Conservation (phyloP, 2,113 vertebrate genomes). For the Tylochromis polylepis region DNA sequence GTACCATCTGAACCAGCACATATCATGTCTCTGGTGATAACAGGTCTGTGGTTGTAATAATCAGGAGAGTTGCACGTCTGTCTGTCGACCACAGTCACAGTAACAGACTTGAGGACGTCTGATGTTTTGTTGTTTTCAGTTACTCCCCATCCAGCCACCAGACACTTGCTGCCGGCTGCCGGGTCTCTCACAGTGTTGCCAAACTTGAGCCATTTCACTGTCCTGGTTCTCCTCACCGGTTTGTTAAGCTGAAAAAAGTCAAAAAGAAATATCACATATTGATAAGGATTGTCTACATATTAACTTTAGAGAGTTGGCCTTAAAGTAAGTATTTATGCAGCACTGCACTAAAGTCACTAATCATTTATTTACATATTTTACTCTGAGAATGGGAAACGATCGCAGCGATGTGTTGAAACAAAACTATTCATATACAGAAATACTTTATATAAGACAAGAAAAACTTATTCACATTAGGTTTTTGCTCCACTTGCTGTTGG, state of each 20-base stretch:
- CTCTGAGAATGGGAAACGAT: no score
- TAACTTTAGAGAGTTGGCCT: no score
- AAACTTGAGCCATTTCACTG: conserved; percentile 15
- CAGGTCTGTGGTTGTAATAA: conserved; percentile 21
- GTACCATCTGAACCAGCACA: conserved; percentile 54
- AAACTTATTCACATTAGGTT: no score
- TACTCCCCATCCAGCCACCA: conserved; percentile 68
- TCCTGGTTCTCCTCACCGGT: background rate
- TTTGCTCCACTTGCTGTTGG: no score
- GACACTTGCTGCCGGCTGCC: background rate
- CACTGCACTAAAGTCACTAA: no score
- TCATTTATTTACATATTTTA: no score
- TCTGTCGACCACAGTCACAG: conserved; percentile 56
- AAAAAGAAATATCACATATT: background rate
- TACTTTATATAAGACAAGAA: no score
- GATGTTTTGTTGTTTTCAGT: background rate
- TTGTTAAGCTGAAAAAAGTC: conserved; percentile 42
- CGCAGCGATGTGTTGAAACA: no score
- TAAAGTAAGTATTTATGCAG: no score
- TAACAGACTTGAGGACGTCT: conserved; percentile 43
- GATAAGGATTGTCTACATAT: no score
- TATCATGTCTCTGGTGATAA: conserved; percentile 53
- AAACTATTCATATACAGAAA: no score
- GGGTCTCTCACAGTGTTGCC: background rate
- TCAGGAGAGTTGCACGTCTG: conserved; percentile 41